A percentile compares a stretch with the other conserved stretches of the same genome.
These are phyloP conservation scores for Ostrea denselamellosa DNA, from an alignment of 1,140 invertebrate genomes.

Conservation along the genomic window DNA sequence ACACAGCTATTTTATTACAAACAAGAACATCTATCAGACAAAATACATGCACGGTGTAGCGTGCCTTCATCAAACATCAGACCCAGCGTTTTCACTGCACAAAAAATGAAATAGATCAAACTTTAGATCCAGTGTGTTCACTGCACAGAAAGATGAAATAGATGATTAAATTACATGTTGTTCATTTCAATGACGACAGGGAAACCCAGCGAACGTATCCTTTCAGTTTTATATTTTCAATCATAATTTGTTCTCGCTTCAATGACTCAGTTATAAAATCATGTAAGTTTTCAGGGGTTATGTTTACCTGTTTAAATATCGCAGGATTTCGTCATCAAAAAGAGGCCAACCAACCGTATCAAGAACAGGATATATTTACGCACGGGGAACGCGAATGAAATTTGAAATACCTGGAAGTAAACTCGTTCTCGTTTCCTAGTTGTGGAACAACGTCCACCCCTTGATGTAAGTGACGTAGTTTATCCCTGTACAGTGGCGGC, in stretches of 20 bases:
- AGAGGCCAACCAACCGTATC: not conserved
- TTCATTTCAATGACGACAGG: not conserved
- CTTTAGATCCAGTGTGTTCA: not conserved
- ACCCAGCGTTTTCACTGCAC: not conserved
- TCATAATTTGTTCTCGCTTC: slow-evolving; percentile 6
- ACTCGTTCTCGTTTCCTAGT: not conserved
- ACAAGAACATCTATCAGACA: no score
- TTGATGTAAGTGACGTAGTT: not conserved
- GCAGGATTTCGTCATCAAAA: not conserved
- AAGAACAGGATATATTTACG: not conserved
- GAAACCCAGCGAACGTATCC: not conserved
- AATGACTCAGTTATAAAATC: not conserved
- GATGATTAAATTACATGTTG: not conserved
- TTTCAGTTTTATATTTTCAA: not conserved
- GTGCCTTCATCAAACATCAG: no score
- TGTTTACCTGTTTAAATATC: slow-evolving; percentile 13
- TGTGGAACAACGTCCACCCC: not conserved
- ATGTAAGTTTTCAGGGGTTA: not conserved
- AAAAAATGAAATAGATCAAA: not conserved
- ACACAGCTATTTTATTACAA: no score
- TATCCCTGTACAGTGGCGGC: not conserved
- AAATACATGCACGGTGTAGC: no score
- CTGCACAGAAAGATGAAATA: not conserved
- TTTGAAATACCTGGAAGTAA: not conserved
- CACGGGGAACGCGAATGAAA: not conserved